Evolutionary conservation across 1,140 invertebrate species (phyloP).

Genomic region (Argopecten irradians): DNA sequence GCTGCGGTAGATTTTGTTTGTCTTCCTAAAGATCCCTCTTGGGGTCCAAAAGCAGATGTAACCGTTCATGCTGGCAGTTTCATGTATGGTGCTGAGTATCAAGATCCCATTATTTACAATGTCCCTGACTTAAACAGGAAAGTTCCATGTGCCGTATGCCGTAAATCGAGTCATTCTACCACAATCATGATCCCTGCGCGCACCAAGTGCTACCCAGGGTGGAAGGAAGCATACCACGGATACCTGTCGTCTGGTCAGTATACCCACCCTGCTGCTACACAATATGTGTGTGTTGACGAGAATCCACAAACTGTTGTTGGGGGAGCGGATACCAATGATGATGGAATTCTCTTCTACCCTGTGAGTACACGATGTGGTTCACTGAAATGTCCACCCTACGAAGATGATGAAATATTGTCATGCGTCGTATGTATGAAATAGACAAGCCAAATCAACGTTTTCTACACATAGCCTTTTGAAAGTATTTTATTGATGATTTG

Average conservation of each 20-base stretch:
- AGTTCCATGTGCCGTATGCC: conserved; percentile 24
- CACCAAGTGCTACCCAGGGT: background rate
- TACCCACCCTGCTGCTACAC: background rate
- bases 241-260: background rate
- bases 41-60: background rate
- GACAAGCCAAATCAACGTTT: too few relatives aligned
- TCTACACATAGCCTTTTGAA: too few relatives aligned
- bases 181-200: conserved; percentile 24
- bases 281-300: background rate
- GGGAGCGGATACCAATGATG: background rate
- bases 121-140: background rate
- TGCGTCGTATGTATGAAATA: background rate
- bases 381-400: conserved; percentile 28
- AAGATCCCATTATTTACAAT: background rate
- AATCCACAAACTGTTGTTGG: background rate
- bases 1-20: background rate
- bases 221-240: background rate
- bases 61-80: background rate
- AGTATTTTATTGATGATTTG: too few relatives aligned
- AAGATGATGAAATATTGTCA: background rate
- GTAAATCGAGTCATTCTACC: background rate
- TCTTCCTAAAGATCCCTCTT: background rate
- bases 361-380: background rate
- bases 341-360: conserved; percentile 16
- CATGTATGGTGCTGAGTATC: conserved; percentile 37